Evolutionary conservation across 2,888 invertebrate genomes (phyloP).

Genomic region (Tachina lurida): DNA sequence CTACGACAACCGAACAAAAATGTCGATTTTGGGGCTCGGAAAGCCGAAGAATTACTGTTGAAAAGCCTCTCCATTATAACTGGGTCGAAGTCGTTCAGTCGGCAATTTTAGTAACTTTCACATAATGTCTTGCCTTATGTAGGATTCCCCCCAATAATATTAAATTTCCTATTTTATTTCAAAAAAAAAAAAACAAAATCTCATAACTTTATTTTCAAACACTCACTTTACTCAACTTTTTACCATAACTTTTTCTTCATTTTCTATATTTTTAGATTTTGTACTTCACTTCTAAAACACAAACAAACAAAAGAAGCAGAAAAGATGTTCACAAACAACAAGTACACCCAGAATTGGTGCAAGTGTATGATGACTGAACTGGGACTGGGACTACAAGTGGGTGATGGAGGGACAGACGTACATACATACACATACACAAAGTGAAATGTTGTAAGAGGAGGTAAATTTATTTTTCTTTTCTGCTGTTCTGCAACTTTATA

Average conservation of each 20-base stretch:
- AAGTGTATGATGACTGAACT: not conserved
- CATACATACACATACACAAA: not conserved
- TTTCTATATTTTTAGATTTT: constrained; percentile 14
- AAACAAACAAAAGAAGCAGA: not conserved
- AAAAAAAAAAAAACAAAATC: not conserved
- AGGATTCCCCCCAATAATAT: not conserved
- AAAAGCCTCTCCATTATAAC: too few relatives aligned
- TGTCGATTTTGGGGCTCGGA: too few relatives aligned
- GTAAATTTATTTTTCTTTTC: constrained; percentile 23
- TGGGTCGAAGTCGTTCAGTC: too few relatives aligned
- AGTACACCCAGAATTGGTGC: not conserved
- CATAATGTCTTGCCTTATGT: not conserved
- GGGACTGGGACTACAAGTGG: not conserved
- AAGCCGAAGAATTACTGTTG: too few relatives aligned
- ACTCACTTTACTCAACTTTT: constrained; percentile 7
- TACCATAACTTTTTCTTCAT: not conserved
- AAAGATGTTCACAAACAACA: not conserved
- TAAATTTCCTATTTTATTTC: not conserved
- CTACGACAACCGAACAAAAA: too few relatives aligned
- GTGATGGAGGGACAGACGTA: not conserved
- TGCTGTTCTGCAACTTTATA: not conserved
- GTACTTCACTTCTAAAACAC: not conserved
- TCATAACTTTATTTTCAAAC: not conserved
- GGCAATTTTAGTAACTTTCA: too few relatives aligned
- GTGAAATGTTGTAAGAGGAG: constrained; percentile 25